Evolutionary conservation across 1,140 invertebrate genomes (phyloP), one percentile per base, ranked within the genome.

Genomic region (Atta texana): DNA sequence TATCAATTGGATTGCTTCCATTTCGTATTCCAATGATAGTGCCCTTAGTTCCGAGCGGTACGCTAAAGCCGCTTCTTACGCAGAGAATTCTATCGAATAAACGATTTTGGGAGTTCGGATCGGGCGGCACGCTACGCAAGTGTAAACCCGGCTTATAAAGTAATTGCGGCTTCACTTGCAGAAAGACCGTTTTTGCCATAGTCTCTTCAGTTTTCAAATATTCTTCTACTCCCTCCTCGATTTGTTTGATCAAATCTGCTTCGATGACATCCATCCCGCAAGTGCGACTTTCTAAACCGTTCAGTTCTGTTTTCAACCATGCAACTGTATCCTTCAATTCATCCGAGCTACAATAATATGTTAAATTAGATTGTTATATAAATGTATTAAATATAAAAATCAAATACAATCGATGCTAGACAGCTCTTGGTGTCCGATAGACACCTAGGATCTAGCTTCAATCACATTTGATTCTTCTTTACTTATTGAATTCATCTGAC

Each of bases 51-150:
- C 98, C 98, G 18, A 98, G 94, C 0, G 98, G 98, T 10, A 98
- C 98, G 2, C 96, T 96, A 89, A 97, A 97, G 68, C 96, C 96
- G 64, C 97, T 96, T 53, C 97, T 96, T 0, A 98, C 96, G 90
- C 97, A 97, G 2, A 99, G 96, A 57, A 99, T 97, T 77, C 99
- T 96, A 93, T 99, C 98, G 88, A 98, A 97, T 61, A 99, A 91
- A 86, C 95, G 90, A 93, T 96, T 97, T 4, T 95, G 96, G 0
- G 97, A 96, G 18, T 93, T 95, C 0, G 96, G 94, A 95, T 98
- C 98, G 0, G 98, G 97, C 2, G 96, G 90, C 31, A 94, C 74
- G 63, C 91, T 93, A 61, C 93, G 93, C 0, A 89, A 72, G 57
- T 92, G 92, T 12, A 95, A 87, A 55, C 90, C 93, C 4, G 95